Conservation (phyloP, 2,113 vertebrate genomes). For the Globicephala melas region DNA sequence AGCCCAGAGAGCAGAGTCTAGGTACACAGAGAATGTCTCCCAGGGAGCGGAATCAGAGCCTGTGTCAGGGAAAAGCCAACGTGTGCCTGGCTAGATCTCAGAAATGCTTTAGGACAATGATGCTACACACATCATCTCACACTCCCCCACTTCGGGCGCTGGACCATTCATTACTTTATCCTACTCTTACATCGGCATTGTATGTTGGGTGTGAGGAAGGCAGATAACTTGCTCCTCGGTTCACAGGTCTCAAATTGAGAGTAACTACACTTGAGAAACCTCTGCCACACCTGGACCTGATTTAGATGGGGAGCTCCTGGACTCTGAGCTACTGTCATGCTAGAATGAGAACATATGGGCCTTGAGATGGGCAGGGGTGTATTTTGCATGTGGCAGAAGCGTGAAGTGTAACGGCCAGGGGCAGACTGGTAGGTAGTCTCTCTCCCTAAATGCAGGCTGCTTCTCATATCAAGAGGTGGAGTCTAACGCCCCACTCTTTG, state of each 20-base stretch:
- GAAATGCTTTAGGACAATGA: background rate
- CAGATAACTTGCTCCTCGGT: background rate
- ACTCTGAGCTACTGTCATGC: background rate
- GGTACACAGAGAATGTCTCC: background rate
- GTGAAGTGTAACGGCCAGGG: background rate
- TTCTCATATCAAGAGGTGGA: background rate
- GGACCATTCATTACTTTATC: background rate
- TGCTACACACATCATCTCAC: background rate
- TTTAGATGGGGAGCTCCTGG: background rate
- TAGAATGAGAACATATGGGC: background rate
- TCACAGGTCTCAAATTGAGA: background rate
- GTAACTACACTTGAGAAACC: background rate
- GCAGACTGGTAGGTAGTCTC: background rate
- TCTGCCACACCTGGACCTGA: background rate
- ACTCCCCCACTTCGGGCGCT: too few species aligned
- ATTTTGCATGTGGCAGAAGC: background rate
- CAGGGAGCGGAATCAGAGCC: background rate
- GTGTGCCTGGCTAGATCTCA: background rate
- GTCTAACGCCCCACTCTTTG: background rate
- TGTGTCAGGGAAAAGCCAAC: background rate
- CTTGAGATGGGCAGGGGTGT: background rate
- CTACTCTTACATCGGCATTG: background rate
- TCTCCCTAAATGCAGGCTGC: background rate
- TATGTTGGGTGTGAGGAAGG: background rate
- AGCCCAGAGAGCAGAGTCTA: background rate